Evolutionary conservation across 2,797 vertebrate genomes (phyloP).

Genomic region (Loriculus beryllinus): DNA sequence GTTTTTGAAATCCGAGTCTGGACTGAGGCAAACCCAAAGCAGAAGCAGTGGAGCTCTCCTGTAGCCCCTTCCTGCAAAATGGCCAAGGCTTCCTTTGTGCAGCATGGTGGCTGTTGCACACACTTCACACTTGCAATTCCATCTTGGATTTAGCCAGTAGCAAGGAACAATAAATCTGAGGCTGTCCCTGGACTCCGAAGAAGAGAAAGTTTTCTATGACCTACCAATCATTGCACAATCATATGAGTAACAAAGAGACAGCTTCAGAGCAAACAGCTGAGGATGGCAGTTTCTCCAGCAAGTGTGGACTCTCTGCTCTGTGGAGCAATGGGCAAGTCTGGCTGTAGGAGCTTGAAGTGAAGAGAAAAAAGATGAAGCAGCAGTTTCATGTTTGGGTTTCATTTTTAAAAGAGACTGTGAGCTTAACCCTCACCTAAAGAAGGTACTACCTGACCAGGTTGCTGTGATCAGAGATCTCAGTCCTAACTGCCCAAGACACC

Average conservation of each 20-base stretch:
- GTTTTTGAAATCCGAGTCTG: background rate
- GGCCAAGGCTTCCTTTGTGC: background rate
- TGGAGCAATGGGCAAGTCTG: background rate
- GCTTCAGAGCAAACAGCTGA: background rate
- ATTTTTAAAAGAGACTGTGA: background rate
- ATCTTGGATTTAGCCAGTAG: background rate
- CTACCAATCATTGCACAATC: background rate
- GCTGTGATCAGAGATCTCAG: background rate
- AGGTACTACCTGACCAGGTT: background rate
- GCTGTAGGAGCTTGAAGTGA: background rate
- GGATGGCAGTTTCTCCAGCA: background rate
- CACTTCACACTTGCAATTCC: background rate
- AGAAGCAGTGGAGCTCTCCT: background rate
- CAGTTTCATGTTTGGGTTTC: background rate
- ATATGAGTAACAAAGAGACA: background rate
- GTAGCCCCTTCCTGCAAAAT: background rate
- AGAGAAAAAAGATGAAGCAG: background rate
- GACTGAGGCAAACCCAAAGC: background rate
- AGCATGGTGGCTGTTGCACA: background rate
- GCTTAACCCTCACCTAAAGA: background rate
- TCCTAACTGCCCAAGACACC: background rate
- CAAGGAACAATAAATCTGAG: background rate
- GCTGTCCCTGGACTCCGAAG: background rate
- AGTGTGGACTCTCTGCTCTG: fast-evolving
- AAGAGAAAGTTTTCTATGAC: background rate